Conservation (phyloP, 2,888 invertebrate species). For the Bimastos eiseni region DNA sequence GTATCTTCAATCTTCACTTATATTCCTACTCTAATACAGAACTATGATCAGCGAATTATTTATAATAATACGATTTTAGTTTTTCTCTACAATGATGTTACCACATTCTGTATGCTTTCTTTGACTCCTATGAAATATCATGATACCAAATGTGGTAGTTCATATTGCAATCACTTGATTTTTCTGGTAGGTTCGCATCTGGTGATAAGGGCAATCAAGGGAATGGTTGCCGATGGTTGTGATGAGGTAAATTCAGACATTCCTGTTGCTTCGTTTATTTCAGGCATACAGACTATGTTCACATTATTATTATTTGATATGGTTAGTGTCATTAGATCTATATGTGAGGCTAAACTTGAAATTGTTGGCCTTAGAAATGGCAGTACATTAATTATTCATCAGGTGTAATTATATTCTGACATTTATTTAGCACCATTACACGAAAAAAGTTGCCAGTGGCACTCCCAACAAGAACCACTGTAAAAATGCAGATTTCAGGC, state of each 20-base stretch:
- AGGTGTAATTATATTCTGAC: too few relatives aligned
- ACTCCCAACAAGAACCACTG: too few relatives aligned
- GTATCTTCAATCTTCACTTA: too few relatives aligned
- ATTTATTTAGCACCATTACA: too few relatives aligned
- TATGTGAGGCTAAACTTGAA: not conserved
- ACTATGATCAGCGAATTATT: not conserved
- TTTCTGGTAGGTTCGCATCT: conserved; percentile 69
- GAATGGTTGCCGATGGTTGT: conserved; percentile 92
- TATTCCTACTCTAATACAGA: too few relatives aligned
- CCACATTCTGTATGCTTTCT: not conserved
- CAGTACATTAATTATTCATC: too few relatives aligned
- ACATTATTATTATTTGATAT: not conserved
- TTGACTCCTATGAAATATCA: not conserved
- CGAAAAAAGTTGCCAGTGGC: too few relatives aligned
- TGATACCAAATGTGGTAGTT: not conserved
- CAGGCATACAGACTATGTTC: not conserved
- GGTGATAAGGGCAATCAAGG: conserved; percentile 71
- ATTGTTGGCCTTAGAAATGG: not conserved
- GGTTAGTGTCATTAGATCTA: not conserved
- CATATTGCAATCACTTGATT: not conserved
- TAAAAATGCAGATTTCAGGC: too few relatives aligned
- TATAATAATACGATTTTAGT: not conserved
- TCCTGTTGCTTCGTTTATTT: not conserved
- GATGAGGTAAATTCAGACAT: conserved; percentile 73
- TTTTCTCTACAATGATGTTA: not conserved